Base-by-base conservation (phyloP, 2,113 vertebrate genomes). In the Hydrolagus affinis region DNA sequence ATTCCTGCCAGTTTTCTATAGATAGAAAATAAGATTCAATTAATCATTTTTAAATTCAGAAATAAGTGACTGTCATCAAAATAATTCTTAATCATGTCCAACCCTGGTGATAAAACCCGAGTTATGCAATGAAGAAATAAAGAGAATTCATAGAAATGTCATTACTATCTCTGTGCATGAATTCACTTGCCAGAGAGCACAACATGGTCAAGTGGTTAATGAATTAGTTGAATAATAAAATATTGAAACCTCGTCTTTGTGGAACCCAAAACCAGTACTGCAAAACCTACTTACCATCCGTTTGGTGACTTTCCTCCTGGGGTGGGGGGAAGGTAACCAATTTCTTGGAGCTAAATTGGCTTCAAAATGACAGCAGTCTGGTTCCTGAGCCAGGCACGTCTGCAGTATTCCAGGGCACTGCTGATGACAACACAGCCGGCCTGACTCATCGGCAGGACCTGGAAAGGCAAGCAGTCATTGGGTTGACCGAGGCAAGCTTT, bases 1-100 rank as follows among this genome's bases (percentile, higher is more conserved):
- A 15, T 14, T 80, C n/a, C 64, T 17, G 15, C 10, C 12, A 60
- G 15, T 64, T 80, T 80, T 28, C 23, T 64, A 6, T 0, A 23
- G 30, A 56, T 64, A 62, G 23, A 7, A 14, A 28, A 25, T 14
- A 64, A 23, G 11, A 11, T 77, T 17, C 8, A 57, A 77, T 59
- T 77, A 57, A 59, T 59, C 56, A 23, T 77, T 59, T 70, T 77
- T 77, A 77, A 77, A 59, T 77, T 76, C 74, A 8, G 10, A 17
- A 14, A 28, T 80, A 62, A 64, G 59, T 80, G 21, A n/a, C 59
- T 80, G 23, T 64, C 77, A 64, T 80, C n/a, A 80, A 28, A 12
- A 57, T 64, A 14, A 4, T 28, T 28, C 77, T 28, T 28, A 80
- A 80, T 28, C 77, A 28, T 80, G 59, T 64, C 28, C 70, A 25